Base-by-base conservation (phyloP, 2,797 vertebrate genomes). In the Scarus forsteni region DNA sequence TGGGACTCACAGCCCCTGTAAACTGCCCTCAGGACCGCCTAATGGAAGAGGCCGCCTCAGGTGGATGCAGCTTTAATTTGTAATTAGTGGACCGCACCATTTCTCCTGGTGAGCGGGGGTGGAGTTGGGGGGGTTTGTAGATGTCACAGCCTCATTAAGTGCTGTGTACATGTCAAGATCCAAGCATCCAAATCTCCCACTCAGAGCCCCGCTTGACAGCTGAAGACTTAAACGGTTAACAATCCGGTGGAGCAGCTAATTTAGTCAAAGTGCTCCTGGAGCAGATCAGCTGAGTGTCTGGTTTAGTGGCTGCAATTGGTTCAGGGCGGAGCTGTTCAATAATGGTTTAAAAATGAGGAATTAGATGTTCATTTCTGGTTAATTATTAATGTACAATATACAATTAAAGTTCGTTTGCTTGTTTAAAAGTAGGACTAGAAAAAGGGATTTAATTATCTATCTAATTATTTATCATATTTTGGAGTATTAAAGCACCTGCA, bases 161-260 rank as follows among this genome's bases (percentile, higher is more conserved):
- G 56, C 49, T 43, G 62, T 61, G 67, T 74, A n/a, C 46, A 53
- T 77, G 85, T 87, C 70, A 70, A 71, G 60, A 79, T 72, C 70
- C 46, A 46, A 50, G 75, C 65, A 81, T 78, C 79, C 82, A 73
- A 90, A 85, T 79, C 73, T 83, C 52, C 77, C 68, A 63, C 54
- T 35, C 34, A 51, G 64, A 68, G 5, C 5, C 34, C 34, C 58
- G 54, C 63, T 62, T 85, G 80, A 86, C 79, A 83, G 78, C 67
- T 58, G 53, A 81, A 69, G 81, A 57, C 56, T 66, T 73, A 53
- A 74, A 59, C 66, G 50, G 79, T 76, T 87, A 78, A 79, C 73
- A 72, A 81, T 67, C 85, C 86, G 85, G 59, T 68, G 80, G 79
- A 83, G 90, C 88, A 73, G 62, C 73, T 92, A 63, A 92, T 93